Evolutionary conservation across 1,140 invertebrate species (phyloP).

Genomic region (Cyclargus thomasi): DNA sequence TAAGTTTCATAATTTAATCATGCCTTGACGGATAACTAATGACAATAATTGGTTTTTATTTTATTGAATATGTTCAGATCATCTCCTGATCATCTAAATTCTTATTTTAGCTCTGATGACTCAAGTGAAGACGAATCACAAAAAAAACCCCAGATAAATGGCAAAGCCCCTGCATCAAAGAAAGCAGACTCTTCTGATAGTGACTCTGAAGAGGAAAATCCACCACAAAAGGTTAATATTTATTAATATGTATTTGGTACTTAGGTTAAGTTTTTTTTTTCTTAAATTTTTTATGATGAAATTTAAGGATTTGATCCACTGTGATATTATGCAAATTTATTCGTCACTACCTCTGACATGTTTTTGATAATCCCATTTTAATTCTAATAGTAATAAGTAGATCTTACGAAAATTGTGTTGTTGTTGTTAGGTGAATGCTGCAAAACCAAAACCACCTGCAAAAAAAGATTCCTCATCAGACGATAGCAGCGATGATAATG

Average conservation of each 20-base stretch:
- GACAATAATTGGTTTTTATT: background rate
- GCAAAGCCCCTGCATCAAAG: constrained; percentile 10
- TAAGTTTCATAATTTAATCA: constrained; percentile 22
- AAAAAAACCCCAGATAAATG: constrained; percentile 6
- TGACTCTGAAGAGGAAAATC: constrained; percentile 36
- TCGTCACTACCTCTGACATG: constrained; percentile 70
- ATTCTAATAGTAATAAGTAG: background rate
- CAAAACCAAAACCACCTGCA: constrained; percentile 32
- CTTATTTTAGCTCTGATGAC: constrained; percentile 41
- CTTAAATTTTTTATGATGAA: constrained; percentile 39
- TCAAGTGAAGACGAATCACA: constrained; percentile 46
- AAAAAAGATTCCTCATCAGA: constrained; percentile 47
- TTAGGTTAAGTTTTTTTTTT: constrained; percentile 15
- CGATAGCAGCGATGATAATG: constrained; percentile 56
- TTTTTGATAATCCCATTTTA: constrained; percentile 10
- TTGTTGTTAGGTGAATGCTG: constrained; percentile 30
- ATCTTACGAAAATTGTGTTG: constrained; percentile 9
- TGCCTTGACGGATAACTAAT: background rate
- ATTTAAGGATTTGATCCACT: constrained; percentile 39
- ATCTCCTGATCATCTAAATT: background rate
- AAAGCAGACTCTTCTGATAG: constrained; percentile 13
- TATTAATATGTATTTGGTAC: background rate
- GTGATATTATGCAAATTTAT: constrained; percentile 47
- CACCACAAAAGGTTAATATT: constrained; percentile 24
- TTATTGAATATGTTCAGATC: background rate